Base-by-base conservation (phyloP, 2,888 invertebrate species). In the Leptinotarsa juncta region DNA sequence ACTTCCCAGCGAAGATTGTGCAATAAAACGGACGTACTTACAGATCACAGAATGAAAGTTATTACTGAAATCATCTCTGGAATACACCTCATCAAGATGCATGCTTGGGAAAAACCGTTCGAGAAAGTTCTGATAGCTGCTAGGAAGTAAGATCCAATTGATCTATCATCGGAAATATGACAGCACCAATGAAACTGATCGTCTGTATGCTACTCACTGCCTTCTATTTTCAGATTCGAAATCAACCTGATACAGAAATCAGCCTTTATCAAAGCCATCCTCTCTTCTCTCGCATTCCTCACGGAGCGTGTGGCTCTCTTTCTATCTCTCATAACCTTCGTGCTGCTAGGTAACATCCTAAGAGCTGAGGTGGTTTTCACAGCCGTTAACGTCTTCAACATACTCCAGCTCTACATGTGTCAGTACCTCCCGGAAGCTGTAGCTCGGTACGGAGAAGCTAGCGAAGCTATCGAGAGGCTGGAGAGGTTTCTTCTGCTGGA, bases 291-390 rank as follows among this genome's bases (percentile, higher is more conserved):
- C 77, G 86, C 91, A 85, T 94, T 97, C 65, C 96, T 96, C 85
- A 95, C 96, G 0, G 95, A 96, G 83, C 92, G 97, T 78, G 91
- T 96, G 65, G 94, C 96, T 2, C 89, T 97, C 14, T 96, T 94
- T 85, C 91, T 95, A 76, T 95, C 96, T 3, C 90, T 97, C 70
- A 89, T 95, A 62, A 91, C 94, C 0, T 96, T 93, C 84, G 93
- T 94, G 14, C 88, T 96, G 3, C 88, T 92, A 80, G 95, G 93
- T 14, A 84, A 89, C 73, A 77, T 76, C 18, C 83, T 90, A 76
- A 87, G 88, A 14, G 89, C 92, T 0, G 92, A 93, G 72, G 91
- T 93, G 82, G 93, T 94, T 0, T 95, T 95, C 86, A 92, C 95
- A 0, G 90, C 94, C 82, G 93, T 94, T 3, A 94, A 94, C 83